Evolutionary conservation across 2,113 vertebrate species (phyloP).

Genomic region (Haemorhous mexicanus): DNA sequence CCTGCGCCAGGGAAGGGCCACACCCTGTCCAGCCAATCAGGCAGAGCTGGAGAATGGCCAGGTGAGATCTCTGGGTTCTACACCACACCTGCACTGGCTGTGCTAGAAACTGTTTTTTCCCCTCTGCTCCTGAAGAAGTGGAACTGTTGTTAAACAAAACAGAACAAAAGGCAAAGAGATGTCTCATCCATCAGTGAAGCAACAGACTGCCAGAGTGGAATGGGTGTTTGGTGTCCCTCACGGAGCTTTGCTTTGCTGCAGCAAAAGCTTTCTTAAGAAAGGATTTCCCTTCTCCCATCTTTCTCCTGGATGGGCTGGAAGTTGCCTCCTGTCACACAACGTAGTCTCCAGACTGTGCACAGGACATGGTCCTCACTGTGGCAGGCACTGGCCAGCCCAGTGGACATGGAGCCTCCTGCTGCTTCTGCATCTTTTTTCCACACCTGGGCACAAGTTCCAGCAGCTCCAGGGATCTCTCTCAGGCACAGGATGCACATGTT

Average conservation of each 20-base stretch:
- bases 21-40: fast-evolving
- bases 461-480: background rate
- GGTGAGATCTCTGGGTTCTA: background rate
- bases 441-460: background rate
- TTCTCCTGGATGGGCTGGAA: background rate
- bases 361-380: background rate
- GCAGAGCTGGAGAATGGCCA: background rate
- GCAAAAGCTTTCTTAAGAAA: background rate
- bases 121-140: background rate
- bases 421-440: background rate
- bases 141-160: background rate
- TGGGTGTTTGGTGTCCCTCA: background rate
- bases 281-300: background rate
- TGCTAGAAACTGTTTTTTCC: background rate
- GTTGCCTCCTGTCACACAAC: background rate
- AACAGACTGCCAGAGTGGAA: background rate
- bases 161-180: background rate
- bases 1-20: background rate
- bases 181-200: background rate
- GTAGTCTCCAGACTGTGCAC: background rate
- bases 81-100: background rate
- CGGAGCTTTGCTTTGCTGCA: background rate
- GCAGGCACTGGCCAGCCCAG: background rate
- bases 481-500: background rate
- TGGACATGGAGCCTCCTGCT: background rate